phyloP scores from a whole-genome alignment of 1,140 invertebrate genomes.

The silkworm (Bombyx mori) region ASM3026992v2 NC_085114.1:14248501-14249000 shows the following conservation, averaged over 20 bases:
- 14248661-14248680: conserved; percentile 23
- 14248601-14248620: too few relatives aligned
- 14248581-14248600: conserved; percentile 10
- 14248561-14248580: conserved; percentile 42
- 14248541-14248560: conserved; percentile 41
- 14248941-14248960: too few relatives aligned
- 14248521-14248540: conserved; percentile 75
- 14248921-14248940: too few relatives aligned
- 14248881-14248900: too few relatives aligned
- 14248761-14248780: conserved; percentile 93
- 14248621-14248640: too few relatives aligned
- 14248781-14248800: conserved; percentile 90
- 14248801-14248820: too few relatives aligned
- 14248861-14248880: too few relatives aligned
- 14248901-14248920: too few relatives aligned
- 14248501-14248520: conserved; percentile 79
- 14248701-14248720: conserved; percentile 81
- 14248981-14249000: too few relatives aligned
- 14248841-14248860: too few relatives aligned
- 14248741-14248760: conserved; percentile 70
- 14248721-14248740: conserved; percentile 73
- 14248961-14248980: too few relatives aligned
- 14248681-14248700: conserved; percentile 76
- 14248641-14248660: background rate
- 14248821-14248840: too few relatives aligned